Base-by-base conservation (phyloP, 37 sponge, comb jelly and placozoan species). In the Halichondria panicea region DNA sequence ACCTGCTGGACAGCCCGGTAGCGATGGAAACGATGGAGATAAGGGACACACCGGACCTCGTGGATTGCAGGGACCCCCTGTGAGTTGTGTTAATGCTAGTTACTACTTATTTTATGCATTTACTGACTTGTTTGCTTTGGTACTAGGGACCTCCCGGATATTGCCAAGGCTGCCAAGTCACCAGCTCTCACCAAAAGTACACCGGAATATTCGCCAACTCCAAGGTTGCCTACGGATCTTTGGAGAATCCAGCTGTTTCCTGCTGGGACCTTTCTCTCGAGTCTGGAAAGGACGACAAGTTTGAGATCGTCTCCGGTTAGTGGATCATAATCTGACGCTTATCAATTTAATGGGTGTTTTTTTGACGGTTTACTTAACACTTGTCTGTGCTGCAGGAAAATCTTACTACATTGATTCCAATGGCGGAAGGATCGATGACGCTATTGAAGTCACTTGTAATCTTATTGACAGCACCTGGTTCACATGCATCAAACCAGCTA, bases 361-460 rank as follows among this genome's bases (percentile, higher is more conserved):
- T 33, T 7, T 55, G 27, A 21, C 18, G 48, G 9, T 43, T 15
- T 43, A 9, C 18, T 19, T 56, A 52, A 36, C 12, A 28, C 13
- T n/a, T 5, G 13, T 22, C 25, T 46, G 41, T 33, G 8, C 22
- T 74, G 3, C 68, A 63, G 86, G 67, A 30, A 57, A 35, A 28
- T 63, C 62, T 18, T 81, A 88, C 50, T 88, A 54, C 43, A 53
- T 88, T 33, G 88, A 88, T 71, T 82, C 88, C 43, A 88, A 88
- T 71, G 88, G 88, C 55, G 82, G 82, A 9, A 77, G 68, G 25
- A 45, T 4, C 3, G 6, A 52, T 34, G 88, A 88, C 63, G 77
- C 82, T 0, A 53, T 88, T 25, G 65, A 79, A 39, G 88, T 88
- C 6, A 56, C 40, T 15, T 88, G 88, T 70, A 70, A 57, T 24